A percentile compares a stretch with the other conserved stretches of the same genome.
Conservation (phyloP, 2,797 vertebrate species). For the Danio choprae region DNA sequence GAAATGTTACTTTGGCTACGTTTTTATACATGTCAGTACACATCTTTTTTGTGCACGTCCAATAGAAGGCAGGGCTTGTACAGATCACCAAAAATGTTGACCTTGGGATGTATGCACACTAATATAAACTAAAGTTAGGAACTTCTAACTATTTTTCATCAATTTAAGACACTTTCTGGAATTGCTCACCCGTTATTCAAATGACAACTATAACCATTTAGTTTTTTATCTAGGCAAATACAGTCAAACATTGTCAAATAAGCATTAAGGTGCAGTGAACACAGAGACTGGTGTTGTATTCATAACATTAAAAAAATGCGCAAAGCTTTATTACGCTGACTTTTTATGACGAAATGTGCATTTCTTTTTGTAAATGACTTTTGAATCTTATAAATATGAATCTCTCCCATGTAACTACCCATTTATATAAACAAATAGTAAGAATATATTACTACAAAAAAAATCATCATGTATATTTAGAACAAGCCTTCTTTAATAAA, state of each 20-base stretch:
- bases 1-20: no score
- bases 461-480: no score
- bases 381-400: constrained; percentile 9
- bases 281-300: not conserved
- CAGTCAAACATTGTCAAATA: not conserved
- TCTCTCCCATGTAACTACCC: not conserved
- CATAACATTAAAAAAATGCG: not conserved
- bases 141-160: not conserved
- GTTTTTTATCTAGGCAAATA: constrained; percentile 27
- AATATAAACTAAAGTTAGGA: no score
- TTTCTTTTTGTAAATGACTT: not conserved
- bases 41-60: no score
- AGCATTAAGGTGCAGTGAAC: not conserved
- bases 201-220: not conserved
- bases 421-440: no score
- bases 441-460: no score
- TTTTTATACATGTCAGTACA: no score
- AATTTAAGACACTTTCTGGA: not conserved
- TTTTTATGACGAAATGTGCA: not conserved
- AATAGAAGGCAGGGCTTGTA: no score
- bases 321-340: not conserved
- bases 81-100: no score
- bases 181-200: constrained; percentile 23
- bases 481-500: no score
- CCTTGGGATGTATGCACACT: no score